Conservation (phyloP, 2,797 vertebrate genomes). For the Steatocranus sp. region DNA sequence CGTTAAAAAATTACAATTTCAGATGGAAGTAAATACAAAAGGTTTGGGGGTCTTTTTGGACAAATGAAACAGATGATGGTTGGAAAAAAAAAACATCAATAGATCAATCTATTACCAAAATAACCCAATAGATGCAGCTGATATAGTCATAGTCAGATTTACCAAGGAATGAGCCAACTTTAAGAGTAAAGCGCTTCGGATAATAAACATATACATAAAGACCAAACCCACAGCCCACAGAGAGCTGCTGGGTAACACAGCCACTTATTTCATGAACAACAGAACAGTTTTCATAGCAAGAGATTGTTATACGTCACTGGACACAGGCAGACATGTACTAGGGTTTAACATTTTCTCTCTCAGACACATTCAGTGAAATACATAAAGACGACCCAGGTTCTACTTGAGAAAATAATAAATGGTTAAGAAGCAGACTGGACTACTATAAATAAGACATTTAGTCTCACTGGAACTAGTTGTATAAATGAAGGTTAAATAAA, state of each 20-base stretch:
- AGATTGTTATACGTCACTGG: neutral
- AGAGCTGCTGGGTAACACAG: neutral
- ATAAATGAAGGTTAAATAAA: neutral
- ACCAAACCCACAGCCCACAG: neutral
- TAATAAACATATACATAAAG: neutral
- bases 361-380: neutral
- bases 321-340: neutral
- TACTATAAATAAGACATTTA: neutral
- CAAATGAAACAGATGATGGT: too few species aligned
- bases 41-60: too few species aligned
- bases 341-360: neutral
- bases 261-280: neutral
- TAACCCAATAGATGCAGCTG: too few species aligned
- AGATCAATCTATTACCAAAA: too few species aligned
- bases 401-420: neutral
- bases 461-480: neutral
- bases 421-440: neutral
- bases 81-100: too few species aligned
- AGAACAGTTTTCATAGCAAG: neutral
- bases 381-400: neutral
- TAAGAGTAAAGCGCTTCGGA: neutral
- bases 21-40: too few species aligned
- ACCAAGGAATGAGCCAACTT: too few species aligned
- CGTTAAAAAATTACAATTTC: too few species aligned
- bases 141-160: too few species aligned